Percentiles rank a stretch among this genome's conserved stretches.
Conservation (phyloP, 2,113 vertebrate genomes). For the Rousettus leschenaultii region DNA sequence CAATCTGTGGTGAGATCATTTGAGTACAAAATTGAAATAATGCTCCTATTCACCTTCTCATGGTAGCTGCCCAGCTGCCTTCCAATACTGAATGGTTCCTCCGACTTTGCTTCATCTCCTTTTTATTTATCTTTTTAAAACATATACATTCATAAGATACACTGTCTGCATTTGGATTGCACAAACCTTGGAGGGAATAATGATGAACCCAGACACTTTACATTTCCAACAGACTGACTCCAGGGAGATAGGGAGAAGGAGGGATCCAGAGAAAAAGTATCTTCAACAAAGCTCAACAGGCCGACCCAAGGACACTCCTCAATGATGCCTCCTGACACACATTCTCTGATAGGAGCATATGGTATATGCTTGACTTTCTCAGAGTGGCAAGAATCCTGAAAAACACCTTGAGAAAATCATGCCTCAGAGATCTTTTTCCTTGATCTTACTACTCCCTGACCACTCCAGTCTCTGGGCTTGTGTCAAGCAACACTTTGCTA, state of each 20-base stretch:
- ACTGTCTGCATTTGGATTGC: conserved; percentile 21
- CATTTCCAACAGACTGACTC: neutral
- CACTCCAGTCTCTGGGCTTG: neutral
- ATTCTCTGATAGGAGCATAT: too few species aligned
- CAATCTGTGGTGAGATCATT: neutral
- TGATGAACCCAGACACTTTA: neutral
- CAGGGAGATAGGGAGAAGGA: neutral
- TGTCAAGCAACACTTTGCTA: neutral
- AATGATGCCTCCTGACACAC: fast-evolving
- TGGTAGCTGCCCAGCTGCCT: neutral
- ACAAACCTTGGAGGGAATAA: neutral
- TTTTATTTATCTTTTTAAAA: neutral
- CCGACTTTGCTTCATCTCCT: neutral
- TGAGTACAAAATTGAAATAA: neutral
- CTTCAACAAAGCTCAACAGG: neutral
- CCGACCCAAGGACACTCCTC: neutral
- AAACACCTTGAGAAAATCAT: neutral
- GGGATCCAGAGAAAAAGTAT: neutral
- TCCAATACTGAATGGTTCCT: neutral
- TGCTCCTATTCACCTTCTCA: neutral
- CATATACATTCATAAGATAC: neutral
- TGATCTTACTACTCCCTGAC: neutral
- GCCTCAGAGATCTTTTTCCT: neutral
- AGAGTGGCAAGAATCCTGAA: neutral
- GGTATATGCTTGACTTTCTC: neutral